phyloP scores from a whole-genome alignment of 37 sponge, comb jelly and placozoan species.

The Halisarca cf. caerulea region DNA sequence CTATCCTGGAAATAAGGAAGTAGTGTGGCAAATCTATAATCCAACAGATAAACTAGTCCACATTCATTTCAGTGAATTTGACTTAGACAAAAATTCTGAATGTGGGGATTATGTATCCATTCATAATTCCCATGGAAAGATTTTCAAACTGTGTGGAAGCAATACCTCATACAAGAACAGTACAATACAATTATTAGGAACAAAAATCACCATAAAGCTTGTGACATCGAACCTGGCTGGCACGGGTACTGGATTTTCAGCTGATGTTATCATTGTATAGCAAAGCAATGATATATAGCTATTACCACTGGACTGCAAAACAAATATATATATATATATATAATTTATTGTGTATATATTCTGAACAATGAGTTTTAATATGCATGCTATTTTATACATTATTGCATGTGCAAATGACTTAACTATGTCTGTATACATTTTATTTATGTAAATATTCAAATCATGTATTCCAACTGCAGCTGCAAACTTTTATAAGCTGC shows the following conservation, averaged over 20 bases:
- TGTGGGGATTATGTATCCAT: slow-evolving; percentile 6
- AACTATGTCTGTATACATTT: too few species aligned
- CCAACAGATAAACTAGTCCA: neutral
- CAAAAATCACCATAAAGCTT: neutral
- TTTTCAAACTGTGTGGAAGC: neutral
- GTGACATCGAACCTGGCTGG: neutral
- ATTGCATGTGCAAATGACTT: too few species aligned
- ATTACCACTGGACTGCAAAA: too few species aligned
- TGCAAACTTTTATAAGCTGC: too few species aligned
- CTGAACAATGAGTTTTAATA: too few species aligned
- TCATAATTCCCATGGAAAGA: neutral
- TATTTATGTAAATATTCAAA: too few species aligned
- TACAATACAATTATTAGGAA: neutral
- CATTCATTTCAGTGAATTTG: neutral
- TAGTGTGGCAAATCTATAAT: slow-evolving; percentile 1
- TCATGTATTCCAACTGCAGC: too few species aligned
- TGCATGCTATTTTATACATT: too few species aligned
- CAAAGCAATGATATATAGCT: too few species aligned
- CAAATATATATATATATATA: too few species aligned
- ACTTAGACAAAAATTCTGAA: neutral
- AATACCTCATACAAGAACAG: neutral
- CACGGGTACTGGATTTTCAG: neutral
- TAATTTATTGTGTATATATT: too few species aligned
- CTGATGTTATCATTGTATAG: neutral
- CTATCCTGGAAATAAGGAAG: neutral